Evolutionary conservation across 1,140 invertebrate species (phyloP).

Genomic region (Meloidogyne chitwoodi): DNA sequence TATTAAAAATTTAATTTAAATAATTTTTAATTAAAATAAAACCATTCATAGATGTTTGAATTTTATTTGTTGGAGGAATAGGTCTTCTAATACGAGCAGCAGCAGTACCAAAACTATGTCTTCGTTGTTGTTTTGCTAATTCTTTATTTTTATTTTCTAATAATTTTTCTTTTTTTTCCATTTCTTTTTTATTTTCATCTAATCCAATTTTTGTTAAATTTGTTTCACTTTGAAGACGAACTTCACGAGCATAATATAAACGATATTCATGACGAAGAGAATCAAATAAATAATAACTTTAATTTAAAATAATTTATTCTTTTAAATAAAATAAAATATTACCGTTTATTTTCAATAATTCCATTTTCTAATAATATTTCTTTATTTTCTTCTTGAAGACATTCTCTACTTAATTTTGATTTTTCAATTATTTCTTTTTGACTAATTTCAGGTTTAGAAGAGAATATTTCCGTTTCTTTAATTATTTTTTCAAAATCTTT

Average conservation of each 20-base stretch:
- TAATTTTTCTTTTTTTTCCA: neutral
- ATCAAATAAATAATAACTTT: constrained; percentile 1
- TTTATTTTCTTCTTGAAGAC: neutral
- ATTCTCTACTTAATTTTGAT: neutral
- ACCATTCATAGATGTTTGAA: neutral
- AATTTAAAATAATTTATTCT: neutral
- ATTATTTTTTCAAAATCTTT: neutral
- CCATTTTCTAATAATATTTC: neutral
- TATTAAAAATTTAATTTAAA: too few species aligned
- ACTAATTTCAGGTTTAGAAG: neutral
- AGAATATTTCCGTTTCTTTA: constrained; percentile 1
- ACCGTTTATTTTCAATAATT: neutral
- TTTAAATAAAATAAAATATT: neutral
- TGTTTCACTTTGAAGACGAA: neutral
- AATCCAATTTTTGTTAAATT: neutral
- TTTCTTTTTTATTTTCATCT: neutral
- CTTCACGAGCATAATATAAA: neutral
- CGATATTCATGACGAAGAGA: neutral
- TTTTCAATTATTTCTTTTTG: neutral
- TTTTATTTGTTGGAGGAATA: neutral
- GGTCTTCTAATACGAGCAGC: neutral
- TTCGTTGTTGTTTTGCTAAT: neutral
- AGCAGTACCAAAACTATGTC: neutral
- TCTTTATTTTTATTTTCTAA: neutral
- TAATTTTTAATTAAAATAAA: too few species aligned